These are phyloP conservation scores for Thelaira solivaga DNA, from an alignment of 2,888 invertebrate species.

Conservation along the genomic window DNA sequence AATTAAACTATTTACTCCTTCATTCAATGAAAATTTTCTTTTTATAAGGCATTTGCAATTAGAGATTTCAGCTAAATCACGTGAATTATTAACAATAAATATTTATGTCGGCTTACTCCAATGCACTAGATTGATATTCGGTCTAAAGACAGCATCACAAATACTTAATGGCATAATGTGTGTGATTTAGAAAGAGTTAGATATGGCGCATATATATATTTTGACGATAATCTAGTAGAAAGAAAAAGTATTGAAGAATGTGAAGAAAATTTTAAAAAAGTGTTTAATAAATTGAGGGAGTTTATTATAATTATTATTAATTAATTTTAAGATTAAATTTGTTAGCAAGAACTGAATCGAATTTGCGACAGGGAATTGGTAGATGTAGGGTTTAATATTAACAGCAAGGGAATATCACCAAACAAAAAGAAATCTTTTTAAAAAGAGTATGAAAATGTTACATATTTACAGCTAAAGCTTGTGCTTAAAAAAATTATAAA, in stretches of 20 bases:
- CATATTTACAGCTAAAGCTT: too few relatives aligned
- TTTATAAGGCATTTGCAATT: slow-evolving; percentile 35
- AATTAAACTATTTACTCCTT: too few relatives aligned
- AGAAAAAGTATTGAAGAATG: slow-evolving; percentile 6
- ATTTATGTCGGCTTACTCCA: slow-evolving; percentile 41
- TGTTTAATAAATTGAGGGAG: not conserved
- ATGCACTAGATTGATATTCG: slow-evolving; percentile 41
- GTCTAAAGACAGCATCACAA: slow-evolving; percentile 28
- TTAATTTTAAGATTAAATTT: too few relatives aligned
- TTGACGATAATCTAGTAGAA: slow-evolving; percentile 28
- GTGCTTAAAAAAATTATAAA: too few relatives aligned
- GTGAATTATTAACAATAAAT: slow-evolving; percentile 42
- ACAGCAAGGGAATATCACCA: not conserved
- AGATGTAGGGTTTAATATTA: slow-evolving; percentile 10
- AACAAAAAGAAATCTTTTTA: not conserved
- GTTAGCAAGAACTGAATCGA: not conserved
- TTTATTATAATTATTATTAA: too few relatives aligned
- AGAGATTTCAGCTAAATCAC: slow-evolving; percentile 10
- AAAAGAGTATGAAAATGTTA: too few relatives aligned
- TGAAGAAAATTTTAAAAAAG: not conserved
- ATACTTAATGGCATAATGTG: slow-evolving; percentile 11
- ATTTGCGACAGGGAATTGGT: not conserved
- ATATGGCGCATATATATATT: slow-evolving; percentile 21
- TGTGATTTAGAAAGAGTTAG: slow-evolving; percentile 6
- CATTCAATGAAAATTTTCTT: too few relatives aligned